Evolutionary conservation across 2,888 invertebrate species (phyloP).

Genomic region (Orthonychiurus folsomi): DNA sequence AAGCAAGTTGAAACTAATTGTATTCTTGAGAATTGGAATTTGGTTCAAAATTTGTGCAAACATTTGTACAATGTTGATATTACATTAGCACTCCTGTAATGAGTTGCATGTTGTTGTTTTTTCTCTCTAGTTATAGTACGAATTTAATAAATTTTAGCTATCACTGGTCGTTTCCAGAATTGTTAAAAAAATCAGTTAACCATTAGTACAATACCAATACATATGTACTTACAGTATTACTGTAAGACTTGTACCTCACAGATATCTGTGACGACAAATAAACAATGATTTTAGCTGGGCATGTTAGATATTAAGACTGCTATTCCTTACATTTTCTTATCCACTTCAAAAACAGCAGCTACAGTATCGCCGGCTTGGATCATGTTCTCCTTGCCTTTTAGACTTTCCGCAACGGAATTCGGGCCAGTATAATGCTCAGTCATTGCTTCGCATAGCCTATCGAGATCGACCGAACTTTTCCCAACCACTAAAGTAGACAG

Average conservation of each 20-base stretch:
- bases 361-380: constrained; percentile 67
- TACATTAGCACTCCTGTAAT: too few relatives aligned
- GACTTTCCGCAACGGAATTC: constrained; percentile 56
- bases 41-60: background rate
- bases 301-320: too few relatives aligned
- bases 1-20: background rate
- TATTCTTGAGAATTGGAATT: background rate
- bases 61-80: background rate
- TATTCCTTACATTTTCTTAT: constrained; percentile 53
- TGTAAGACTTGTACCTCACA: too few relatives aligned
- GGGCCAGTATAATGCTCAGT: constrained; percentile 75
- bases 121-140: too few relatives aligned
- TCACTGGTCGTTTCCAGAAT: too few relatives aligned
- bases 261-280: too few relatives aligned
- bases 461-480: constrained; percentile 62
- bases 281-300: too few relatives aligned
- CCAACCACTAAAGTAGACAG: constrained; percentile 46
- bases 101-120: too few relatives aligned
- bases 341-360: constrained; percentile 71
- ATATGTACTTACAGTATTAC: too few relatives aligned
- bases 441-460: constrained; percentile 71
- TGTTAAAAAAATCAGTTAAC: too few relatives aligned
- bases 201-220: too few relatives aligned
- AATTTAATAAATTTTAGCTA: too few relatives aligned
- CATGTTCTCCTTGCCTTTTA: constrained; percentile 41